These are phyloP conservation scores for Tetragonisca angustula DNA, from an alignment of 2,888 invertebrate species.

Conservation along the genomic window DNA sequence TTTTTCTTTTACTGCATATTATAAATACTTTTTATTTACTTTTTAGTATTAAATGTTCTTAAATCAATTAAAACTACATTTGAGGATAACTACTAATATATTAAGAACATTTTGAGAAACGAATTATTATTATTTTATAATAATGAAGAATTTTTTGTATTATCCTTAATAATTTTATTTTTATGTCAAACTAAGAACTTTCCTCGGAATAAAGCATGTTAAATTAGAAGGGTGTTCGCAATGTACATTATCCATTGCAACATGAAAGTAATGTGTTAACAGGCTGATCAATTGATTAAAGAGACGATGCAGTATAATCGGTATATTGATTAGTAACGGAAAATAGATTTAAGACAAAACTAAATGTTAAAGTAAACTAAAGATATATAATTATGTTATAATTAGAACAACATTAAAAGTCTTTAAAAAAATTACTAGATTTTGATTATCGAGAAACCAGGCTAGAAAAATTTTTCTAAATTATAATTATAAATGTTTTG, in stretches of 20 bases:
- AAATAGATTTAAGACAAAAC: background rate
- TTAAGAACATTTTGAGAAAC: background rate
- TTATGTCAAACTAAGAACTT: background rate
- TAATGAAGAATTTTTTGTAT: background rate
- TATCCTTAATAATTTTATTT: background rate
- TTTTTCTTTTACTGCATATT: too few relatives aligned
- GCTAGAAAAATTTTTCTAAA: background rate
- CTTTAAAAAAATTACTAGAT: background rate
- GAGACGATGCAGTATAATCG: background rate
- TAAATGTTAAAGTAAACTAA: background rate
- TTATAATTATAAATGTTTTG: background rate
- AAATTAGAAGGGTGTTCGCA: background rate
- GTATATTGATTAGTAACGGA: background rate
- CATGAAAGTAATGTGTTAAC: background rate
- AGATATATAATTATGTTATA: background rate
- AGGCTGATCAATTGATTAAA: background rate
- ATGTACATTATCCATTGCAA: background rate
- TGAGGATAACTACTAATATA: background rate
- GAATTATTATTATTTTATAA: background rate
- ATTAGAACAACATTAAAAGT: background rate
- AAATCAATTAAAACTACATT: background rate
- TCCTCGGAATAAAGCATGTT: background rate
- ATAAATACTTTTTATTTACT: background rate
- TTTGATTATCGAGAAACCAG: background rate
- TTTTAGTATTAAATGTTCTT: background rate